A percentile compares a stretch with the other conserved stretches of the same genome.
Conservation (phyloP, 2,888 invertebrate species). For the Tuberolachnus salignus region DNA sequence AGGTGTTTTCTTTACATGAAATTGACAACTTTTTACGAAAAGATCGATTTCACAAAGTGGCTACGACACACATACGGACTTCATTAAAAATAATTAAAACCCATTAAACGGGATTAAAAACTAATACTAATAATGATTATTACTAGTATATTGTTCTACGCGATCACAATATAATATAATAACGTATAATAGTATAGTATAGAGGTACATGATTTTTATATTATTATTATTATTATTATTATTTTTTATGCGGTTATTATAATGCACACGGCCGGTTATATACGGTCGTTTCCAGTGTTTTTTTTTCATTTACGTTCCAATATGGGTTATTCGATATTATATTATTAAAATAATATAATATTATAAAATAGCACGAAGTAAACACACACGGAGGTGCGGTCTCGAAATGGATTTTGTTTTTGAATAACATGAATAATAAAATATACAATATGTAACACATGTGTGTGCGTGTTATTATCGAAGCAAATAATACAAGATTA, state of each 20-base stretch:
- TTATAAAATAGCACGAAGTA: background rate
- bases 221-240: no score
- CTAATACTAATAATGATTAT: no score
- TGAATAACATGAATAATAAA: background rate
- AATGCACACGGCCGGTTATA: conserved; percentile 20
- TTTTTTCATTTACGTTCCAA: conserved; percentile 3
- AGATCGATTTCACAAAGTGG: no score
- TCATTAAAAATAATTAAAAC: no score
- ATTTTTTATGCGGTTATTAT: background rate
- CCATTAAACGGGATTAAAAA: no score
- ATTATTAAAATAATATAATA: conserved; percentile 29
- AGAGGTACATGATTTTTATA: background rate
- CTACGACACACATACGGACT: no score
- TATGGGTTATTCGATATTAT: conserved; percentile 11
- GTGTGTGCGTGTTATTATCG: conserved; percentile 19
- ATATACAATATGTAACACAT: background rate
- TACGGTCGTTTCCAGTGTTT: conserved; percentile 12
- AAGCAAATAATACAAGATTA: background rate
- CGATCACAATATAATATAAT: background rate
- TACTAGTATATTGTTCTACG: no score
- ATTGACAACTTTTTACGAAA: no score
- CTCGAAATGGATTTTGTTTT: conserved; percentile 15
- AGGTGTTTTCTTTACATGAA: no score
- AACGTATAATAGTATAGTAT: background rate
- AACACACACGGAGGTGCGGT: conserved; percentile 19